A percentile compares a stretch with the other conserved stretches of the same genome.
These are phyloP conservation scores for Callipepla squamata DNA, from an alignment of 2,113 vertebrate genomes.

Conservation along the genomic window DNA sequence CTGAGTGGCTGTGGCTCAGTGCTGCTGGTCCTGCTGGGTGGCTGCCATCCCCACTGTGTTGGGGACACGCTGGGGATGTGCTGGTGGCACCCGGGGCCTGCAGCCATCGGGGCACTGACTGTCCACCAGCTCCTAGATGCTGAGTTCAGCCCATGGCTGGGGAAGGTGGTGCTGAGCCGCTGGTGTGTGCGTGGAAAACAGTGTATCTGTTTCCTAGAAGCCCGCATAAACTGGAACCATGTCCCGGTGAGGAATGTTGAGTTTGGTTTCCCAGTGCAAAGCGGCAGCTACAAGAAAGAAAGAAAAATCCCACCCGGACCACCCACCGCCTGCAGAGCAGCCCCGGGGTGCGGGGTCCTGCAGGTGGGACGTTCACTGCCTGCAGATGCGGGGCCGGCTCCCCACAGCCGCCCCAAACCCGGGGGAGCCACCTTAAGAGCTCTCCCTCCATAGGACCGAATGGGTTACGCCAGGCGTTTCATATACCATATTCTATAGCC, in stretches of 20 bases:
- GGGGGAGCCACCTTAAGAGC: slow-evolving; percentile 74
- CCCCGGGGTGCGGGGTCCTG: background rate
- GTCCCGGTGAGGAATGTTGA: background rate
- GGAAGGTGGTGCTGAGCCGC: background rate
- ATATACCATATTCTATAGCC: slow-evolving; percentile 78
- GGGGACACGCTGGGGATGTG: fast-evolving
- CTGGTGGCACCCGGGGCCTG: background rate
- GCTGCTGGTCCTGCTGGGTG: background rate
- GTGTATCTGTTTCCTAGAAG: slow-evolving; percentile 8
- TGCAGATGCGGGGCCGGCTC: background rate
- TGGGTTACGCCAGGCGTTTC: slow-evolving; percentile 63
- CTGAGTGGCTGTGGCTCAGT: background rate
- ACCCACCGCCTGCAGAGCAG: slow-evolving; percentile 26
- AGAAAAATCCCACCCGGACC: slow-evolving; percentile 28
- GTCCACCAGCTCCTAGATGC: background rate
- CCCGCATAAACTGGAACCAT: slow-evolving; percentile 36
- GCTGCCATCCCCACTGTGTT: background rate
- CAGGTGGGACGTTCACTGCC: slow-evolving; percentile 43
- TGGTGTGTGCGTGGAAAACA: background rate
- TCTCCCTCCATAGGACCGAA: slow-evolving; percentile 70
- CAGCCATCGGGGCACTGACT: background rate
- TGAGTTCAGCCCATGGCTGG: background rate
- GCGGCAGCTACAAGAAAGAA: slow-evolving; percentile 15
- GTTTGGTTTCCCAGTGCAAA: slow-evolving; percentile 12
- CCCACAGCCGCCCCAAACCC: background rate